phyloP scores from a whole-genome alignment of 2,113 vertebrate species.

The Saguinus imperator region DNA sequence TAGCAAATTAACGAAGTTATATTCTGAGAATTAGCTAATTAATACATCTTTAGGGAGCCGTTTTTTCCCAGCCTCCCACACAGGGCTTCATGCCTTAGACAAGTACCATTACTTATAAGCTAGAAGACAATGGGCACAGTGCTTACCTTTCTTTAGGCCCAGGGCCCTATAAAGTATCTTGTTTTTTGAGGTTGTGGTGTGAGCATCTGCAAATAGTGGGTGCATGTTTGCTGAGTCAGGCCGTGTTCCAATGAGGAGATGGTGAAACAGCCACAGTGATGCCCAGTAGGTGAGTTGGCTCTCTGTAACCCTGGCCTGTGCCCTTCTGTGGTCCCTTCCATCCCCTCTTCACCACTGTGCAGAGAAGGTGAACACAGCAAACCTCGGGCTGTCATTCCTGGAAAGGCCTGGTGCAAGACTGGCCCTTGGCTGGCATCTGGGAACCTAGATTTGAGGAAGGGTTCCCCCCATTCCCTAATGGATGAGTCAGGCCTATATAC shows the following conservation, averaged over 20 bases:
- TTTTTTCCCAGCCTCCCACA: neutral
- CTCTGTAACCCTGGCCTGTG: neutral
- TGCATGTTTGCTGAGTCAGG: neutral
- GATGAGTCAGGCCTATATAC: too few species aligned
- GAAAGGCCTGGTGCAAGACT: neutral
- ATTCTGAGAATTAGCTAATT: neutral
- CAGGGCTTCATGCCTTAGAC: neutral
- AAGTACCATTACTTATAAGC: neutral
- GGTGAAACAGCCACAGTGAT: too few species aligned
- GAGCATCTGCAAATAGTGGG: neutral
- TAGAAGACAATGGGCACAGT: too few species aligned
- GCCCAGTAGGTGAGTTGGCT: neutral
- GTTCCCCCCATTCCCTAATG: too few species aligned
- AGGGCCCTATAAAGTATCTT: neutral
- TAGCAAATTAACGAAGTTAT: neutral
- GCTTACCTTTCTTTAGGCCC: neutral
- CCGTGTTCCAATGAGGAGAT: neutral
- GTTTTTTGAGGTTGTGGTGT: neutral
- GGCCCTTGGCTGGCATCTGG: too few species aligned
- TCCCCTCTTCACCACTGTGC: neutral
- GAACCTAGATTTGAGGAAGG: too few species aligned
- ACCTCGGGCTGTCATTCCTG: neutral
- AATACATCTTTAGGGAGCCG: neutral
- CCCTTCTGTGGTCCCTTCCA: neutral
- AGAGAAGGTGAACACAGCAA: neutral